A percentile compares a stretch with the other conserved stretches of the same genome.
Evolutionary conservation across 2,113 vertebrate genomes (phyloP).

Genomic region (Coregonus clupeaformis): DNA sequence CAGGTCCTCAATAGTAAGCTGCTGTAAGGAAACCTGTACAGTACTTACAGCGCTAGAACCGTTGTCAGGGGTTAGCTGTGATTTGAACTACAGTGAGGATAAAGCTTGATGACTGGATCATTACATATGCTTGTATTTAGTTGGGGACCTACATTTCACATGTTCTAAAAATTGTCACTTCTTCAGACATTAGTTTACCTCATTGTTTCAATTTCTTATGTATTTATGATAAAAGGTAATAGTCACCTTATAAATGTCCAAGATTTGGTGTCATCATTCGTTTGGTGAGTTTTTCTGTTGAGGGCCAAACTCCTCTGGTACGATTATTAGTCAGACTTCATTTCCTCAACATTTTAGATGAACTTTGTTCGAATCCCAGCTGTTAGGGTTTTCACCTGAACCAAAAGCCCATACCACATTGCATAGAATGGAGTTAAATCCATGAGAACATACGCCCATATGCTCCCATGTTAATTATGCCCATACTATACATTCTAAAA

Average conservation of each 20-base stretch:
- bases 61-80: slow-evolving; percentile 6
- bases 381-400: slow-evolving; percentile 26
- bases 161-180: neutral
- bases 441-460: neutral
- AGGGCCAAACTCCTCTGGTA: neutral
- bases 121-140: slow-evolving; percentile 19
- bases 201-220: slow-evolving; percentile 6
- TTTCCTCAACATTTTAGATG: neutral
- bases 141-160: slow-evolving; percentile 31
- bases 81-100: slow-evolving; percentile 3
- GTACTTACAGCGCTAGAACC: slow-evolving; percentile 23
- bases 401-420: slow-evolving; percentile 9
- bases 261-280: neutral
- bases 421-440: neutral
- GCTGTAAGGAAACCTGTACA: slow-evolving; percentile 33
- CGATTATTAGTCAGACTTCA: neutral
- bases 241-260: slow-evolving; percentile 1
- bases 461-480: neutral
- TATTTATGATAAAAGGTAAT: slow-evolving; percentile 35
- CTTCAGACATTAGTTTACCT: slow-evolving; percentile 7
- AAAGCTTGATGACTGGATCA: slow-evolving; percentile 17
- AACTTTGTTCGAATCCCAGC: neutral
- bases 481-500: neutral
- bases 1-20: slow-evolving; percentile 47
- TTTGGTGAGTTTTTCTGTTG: neutral